These are phyloP conservation scores for Polymixis lichenea DNA, from an alignment of 2,888 invertebrate species.

Conservation along the genomic window DNA sequence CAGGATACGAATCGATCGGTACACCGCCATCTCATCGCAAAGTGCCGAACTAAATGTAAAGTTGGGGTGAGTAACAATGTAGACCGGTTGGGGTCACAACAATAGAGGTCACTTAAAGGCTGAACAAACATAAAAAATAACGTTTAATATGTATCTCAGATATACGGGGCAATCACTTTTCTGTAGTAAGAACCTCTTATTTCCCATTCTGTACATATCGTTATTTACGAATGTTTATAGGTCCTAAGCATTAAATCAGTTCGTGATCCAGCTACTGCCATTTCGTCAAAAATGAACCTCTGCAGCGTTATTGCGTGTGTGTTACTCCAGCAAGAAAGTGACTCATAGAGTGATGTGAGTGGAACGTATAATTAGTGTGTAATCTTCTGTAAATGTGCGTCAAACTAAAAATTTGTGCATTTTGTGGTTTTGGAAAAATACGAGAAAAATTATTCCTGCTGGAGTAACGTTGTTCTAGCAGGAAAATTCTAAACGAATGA, in stretches of 20 bases:
- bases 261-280: background rate
- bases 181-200: background rate
- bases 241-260: background rate
- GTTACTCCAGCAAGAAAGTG: too few species aligned
- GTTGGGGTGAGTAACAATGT: background rate
- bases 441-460: too few species aligned
- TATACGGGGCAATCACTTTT: background rate
- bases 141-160: background rate
- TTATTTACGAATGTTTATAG: too few species aligned
- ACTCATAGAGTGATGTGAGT: too few species aligned
- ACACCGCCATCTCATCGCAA: constrained; percentile 25
- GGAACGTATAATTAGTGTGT: too few species aligned
- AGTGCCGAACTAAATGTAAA: constrained; percentile 1
- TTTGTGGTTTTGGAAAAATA: too few species aligned
- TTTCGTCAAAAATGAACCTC: background rate
- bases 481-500: too few species aligned
- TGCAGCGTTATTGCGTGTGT: too few species aligned
- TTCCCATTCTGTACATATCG: too few species aligned
- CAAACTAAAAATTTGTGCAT: too few species aligned
- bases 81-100: background rate
- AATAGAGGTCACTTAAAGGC: background rate
- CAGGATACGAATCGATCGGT: background rate
- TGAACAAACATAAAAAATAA: background rate
- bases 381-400: too few species aligned
- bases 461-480: too few species aligned